Percentiles rank a stretch among this genome's conserved stretches.
phyloP scores from a whole-genome alignment of 2,888 invertebrate genomes.

The Esperia sulphurella region DNA sequence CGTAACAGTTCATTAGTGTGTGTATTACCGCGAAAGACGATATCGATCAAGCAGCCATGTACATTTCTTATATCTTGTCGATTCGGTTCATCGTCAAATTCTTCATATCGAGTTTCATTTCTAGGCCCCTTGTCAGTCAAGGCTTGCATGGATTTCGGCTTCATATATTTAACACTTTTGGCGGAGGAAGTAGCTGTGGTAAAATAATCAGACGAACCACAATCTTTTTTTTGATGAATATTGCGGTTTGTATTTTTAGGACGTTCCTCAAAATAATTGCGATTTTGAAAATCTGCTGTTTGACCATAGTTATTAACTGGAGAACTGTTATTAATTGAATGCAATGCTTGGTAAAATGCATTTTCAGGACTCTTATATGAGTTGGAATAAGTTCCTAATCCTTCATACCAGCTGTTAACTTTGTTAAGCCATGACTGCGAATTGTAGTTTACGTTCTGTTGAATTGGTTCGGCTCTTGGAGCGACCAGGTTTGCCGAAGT shows the following conservation, averaged over 20 bases:
- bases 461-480: constrained; percentile 1
- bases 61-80: background rate
- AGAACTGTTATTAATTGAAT: background rate
- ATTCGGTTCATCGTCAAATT: background rate
- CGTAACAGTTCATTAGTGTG: background rate
- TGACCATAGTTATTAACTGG: background rate
- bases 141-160: background rate
- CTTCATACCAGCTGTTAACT: constrained; percentile 40
- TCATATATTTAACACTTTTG: background rate
- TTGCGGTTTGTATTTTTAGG: constrained; percentile 6
- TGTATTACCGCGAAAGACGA: background rate
- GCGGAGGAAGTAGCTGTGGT: background rate
- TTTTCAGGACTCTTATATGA: background rate
- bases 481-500: background rate
- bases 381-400: constrained; percentile 17
- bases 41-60: background rate
- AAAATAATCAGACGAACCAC: constrained; percentile 3
- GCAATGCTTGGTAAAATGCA: background rate
- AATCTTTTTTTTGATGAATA: constrained; percentile 13
- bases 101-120: background rate
- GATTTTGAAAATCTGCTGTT: background rate
- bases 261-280: background rate
- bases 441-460: constrained; percentile 6
- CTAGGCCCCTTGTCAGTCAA: background rate
- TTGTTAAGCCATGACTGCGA: constrained; percentile 20